Percentiles rank a stretch among this genome's conserved stretches.
Evolutionary conservation across 2,888 invertebrate species (phyloP).

Genomic region (Abrostola triplasia): DNA sequence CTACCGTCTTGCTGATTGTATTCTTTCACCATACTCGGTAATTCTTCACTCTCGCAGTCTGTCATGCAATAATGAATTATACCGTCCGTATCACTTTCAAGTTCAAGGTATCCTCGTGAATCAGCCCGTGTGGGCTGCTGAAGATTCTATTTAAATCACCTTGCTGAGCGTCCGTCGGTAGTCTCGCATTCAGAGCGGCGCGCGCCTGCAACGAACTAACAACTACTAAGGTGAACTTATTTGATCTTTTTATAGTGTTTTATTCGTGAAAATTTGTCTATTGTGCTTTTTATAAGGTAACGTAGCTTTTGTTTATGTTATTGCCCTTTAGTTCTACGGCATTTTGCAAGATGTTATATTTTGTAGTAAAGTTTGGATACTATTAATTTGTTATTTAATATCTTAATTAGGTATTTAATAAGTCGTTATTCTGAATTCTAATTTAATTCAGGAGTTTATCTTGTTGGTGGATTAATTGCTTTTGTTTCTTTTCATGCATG

Average conservation of each 20-base stretch:
- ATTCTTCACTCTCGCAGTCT: constrained; percentile 22
- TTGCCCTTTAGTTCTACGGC: neutral
- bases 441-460: too few relatives aligned
- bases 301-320: neutral
- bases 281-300: constrained; percentile 24
- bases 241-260: constrained; percentile 38
- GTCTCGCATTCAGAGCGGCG: constrained; percentile 81
- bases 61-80: constrained; percentile 44
- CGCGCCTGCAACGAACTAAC: constrained; percentile 85
- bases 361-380: too few relatives aligned
- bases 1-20: too few relatives aligned
- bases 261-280: constrained; percentile 7
- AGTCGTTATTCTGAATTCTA: too few relatives aligned
- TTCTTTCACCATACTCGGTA: constrained; percentile 25
- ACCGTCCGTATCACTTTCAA: constrained; percentile 67
- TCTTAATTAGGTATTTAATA: too few relatives aligned
- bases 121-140: constrained; percentile 82
- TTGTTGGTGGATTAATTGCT: too few relatives aligned
- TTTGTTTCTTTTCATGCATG: too few relatives aligned
- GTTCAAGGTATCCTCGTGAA: constrained; percentile 84
- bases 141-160: constrained; percentile 86
- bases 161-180: constrained; percentile 65
- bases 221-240: constrained; percentile 59
- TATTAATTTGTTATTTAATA: too few relatives aligned
- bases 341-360: neutral